Evolutionary conservation across 2,797 vertebrate species (phyloP).

Genomic region (Staurois parvus): DNA sequence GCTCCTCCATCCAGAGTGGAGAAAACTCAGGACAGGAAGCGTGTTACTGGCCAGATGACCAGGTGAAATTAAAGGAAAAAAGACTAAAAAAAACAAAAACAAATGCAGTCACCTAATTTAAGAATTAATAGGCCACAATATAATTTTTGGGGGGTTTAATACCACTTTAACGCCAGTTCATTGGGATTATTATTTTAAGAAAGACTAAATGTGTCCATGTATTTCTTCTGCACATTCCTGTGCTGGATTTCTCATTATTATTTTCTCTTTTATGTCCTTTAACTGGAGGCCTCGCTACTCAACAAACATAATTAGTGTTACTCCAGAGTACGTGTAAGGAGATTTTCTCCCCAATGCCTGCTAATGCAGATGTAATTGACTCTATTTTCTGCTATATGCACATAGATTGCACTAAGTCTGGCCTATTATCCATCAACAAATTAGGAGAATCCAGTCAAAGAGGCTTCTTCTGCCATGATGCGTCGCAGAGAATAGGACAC

Average conservation of each 20-base stretch:
- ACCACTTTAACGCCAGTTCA: too few species aligned
- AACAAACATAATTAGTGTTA: slow-evolving; percentile 74
- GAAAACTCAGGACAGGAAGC: too few species aligned
- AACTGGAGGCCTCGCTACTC: slow-evolving; percentile 59
- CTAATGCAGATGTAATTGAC: slow-evolving; percentile 88
- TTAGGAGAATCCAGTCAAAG: slow-evolving; percentile 77
- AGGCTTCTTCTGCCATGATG: slow-evolving; percentile 75
- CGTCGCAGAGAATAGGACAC: slow-evolving; percentile 73
- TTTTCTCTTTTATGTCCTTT: slow-evolving; percentile 8
- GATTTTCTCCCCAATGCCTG: slow-evolving; percentile 77
- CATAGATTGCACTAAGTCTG: slow-evolving; percentile 76
- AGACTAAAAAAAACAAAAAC: too few species aligned
- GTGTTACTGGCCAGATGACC: too few species aligned
- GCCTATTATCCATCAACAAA: slow-evolving; percentile 81
- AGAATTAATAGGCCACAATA: too few species aligned
- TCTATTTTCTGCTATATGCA: slow-evolving; percentile 82
- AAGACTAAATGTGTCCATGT: not conserved
- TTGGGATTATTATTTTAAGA: too few species aligned
- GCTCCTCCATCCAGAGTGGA: too few species aligned
- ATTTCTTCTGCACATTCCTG: not conserved
- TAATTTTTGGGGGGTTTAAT: too few species aligned
- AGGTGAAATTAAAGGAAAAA: too few species aligned
- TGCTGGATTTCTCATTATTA: not conserved
- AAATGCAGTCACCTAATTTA: too few species aligned
- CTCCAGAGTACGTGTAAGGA: slow-evolving; percentile 74